Base-by-base conservation (phyloP, 2,888 invertebrate species). In the Rhamnusium bicolor region DNA sequence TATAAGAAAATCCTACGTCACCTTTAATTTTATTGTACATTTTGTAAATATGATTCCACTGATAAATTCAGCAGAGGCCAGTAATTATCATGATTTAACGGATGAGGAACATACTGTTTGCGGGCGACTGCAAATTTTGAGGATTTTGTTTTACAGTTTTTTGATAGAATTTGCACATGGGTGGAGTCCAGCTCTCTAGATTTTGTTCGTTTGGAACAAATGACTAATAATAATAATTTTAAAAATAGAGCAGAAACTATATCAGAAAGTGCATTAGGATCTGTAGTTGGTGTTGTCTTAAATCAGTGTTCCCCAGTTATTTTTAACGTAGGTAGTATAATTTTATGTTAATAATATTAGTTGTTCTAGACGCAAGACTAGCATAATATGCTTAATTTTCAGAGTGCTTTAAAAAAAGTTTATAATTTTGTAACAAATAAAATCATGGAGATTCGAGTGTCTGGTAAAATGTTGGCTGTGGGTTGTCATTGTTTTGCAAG, bases 121-220 rank as follows among this genome's bases (percentile, higher is more conserved):
- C 86, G 93, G 78, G 93, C 94, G 0, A 95, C 96, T 0, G 95
- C 96, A 0, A 93, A 94, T 80, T 93, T 97, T 81, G 97, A 98
- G 88, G 96, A 97, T 85, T 97, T 98, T 84, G 92, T 97, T 1
- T 87, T 96, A 1, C 94, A 96, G 83, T 95, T 96, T 84, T 88
- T 98, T 80, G 96, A 97, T 83, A 92, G 94, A 83, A 89, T 94
- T 73, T 94, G 94, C 83, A 86, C 89, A 0, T 91, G 94, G 74
- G 92, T 95, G 47, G 94, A 95, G 80, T 93, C 93, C 1, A 93
- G 92, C 80, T 90, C 92, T 0, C 87, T 93, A 72, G 94, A 94
- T 81, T 91, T 92, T 71, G 92, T 92, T 0, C 89, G 94, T 47
- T 88, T 93, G 80, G 94, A 94, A 81, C 91, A 91, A 60, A 90